Evolutionary conservation across 2,113 vertebrate genomes (phyloP).

Genomic region (Cyprinodon variegatus): DNA sequence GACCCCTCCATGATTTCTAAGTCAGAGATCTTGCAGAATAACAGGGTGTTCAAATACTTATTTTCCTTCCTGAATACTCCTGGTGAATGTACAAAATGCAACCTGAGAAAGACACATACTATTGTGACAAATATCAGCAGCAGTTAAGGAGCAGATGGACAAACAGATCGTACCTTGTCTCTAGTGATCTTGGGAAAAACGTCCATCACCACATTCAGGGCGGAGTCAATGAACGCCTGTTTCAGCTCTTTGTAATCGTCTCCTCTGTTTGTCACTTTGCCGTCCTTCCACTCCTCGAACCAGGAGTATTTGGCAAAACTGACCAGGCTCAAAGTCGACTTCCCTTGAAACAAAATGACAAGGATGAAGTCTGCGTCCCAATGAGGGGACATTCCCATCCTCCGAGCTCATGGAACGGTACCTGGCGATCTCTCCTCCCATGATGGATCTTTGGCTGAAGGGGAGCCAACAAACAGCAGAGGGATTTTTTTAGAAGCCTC

Average conservation of each 20-base stretch:
- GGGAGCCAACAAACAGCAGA: slow-evolving; percentile 81
- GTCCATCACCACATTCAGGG: slow-evolving; percentile 76
- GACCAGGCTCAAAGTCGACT: slow-evolving; percentile 84
- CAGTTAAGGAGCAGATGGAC: too few relatives aligned
- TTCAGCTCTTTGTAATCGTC: slow-evolving; percentile 86
- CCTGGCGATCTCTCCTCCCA: slow-evolving; percentile 89
- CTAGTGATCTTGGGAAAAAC: slow-evolving; percentile 86
- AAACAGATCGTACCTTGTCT: slow-evolving; percentile 80
- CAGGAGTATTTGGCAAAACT: slow-evolving; percentile 82
- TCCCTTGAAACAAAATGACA: slow-evolving; percentile 68
- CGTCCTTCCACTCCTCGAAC: slow-evolving; percentile 93
- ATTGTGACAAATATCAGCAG: too few relatives aligned
- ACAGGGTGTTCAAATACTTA: too few relatives aligned
- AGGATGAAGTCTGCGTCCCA: accelerated
- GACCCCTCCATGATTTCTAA: too few relatives aligned
- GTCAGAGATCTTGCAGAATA: too few relatives aligned
- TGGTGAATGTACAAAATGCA: too few relatives aligned
- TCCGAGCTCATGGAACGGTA: slow-evolving; percentile 34
- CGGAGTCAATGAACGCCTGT: slow-evolving; percentile 77
- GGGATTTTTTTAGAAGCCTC: slow-evolving; percentile 82
- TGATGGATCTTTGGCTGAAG: slow-evolving; percentile 89
- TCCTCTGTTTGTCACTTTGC: slow-evolving; percentile 82
- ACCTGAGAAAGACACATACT: too few relatives aligned
- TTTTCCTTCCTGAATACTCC: too few relatives aligned
- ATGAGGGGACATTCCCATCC: background rate